These are phyloP conservation scores for Rugalucina vietnamica DNA, from an alignment of 2,888 invertebrate genomes.

Conservation along the genomic window DNA sequence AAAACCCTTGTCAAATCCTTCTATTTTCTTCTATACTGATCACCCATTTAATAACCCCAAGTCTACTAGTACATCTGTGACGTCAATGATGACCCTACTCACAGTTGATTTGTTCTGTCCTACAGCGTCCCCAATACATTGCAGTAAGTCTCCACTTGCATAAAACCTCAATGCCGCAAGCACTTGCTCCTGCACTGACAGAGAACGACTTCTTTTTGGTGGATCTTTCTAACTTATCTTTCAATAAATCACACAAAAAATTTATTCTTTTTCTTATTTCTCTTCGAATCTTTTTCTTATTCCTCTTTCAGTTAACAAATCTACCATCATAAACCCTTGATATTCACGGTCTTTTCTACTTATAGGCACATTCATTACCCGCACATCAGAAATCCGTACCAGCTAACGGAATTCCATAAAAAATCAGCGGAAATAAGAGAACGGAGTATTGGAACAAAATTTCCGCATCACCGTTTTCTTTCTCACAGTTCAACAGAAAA, in stretches of 20 bases:
- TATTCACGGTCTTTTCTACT: no score
- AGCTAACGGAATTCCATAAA: no score
- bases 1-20: not conserved
- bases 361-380: no score
- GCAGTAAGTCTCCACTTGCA: constrained; percentile 25
- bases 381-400: no score
- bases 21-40: not conserved
- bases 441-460: no score
- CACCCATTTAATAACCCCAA: not conserved
- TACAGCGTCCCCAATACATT: constrained; percentile 29
- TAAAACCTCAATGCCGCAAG: constrained; percentile 30
- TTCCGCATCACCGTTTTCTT: no score
- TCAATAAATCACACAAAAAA: not conserved
- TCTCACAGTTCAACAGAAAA: no score
- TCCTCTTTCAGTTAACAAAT: no score
- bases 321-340: no score
- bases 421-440: no score
- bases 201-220: not conserved
- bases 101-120: constrained; percentile 26
- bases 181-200: constrained; percentile 19
- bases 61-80: constrained; percentile 15
- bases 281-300: not conserved
- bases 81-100: constrained; percentile 11
- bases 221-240: constrained; percentile 10
- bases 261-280: not conserved